These are phyloP conservation scores for Microtus montanus DNA, from an alignment of 2,113 vertebrate species.

Conservation along the genomic window DNA sequence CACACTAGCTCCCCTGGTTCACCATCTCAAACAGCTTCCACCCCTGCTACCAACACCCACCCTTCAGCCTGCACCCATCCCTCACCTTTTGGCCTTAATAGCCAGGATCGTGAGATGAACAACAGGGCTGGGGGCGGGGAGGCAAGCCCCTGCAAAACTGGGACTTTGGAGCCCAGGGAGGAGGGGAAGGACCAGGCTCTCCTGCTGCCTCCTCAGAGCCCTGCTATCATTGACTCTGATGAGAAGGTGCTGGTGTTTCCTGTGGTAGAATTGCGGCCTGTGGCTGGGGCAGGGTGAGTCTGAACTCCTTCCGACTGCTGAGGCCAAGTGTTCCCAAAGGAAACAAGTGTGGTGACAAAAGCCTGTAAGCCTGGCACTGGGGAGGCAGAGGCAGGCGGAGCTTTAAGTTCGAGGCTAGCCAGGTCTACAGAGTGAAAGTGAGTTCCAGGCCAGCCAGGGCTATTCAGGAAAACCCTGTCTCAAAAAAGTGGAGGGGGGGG, in stretches of 20 bases:
- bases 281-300: slow-evolving; percentile 92
- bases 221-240: slow-evolving; percentile 86
- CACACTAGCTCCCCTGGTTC: slow-evolving; percentile 61
- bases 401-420: neutral
- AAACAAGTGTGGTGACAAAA: neutral
- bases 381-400: neutral
- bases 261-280: slow-evolving; percentile 90
- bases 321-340: slow-evolving; percentile 57
- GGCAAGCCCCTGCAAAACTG: slow-evolving; percentile 65
- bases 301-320: slow-evolving; percentile 85
- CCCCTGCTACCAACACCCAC: slow-evolving; percentile 83
- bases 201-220: slow-evolving; percentile 63
- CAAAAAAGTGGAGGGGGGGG: fast-evolving
- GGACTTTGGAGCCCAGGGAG: slow-evolving; percentile 66
- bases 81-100: slow-evolving; percentile 88
- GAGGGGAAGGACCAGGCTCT: slow-evolving; percentile 63
- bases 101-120: slow-evolving; percentile 86
- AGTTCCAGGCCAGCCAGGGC: neutral
- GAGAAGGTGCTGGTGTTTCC: slow-evolving; percentile 90
- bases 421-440: neutral
- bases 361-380: too few species aligned
- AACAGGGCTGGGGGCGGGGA: neutral
- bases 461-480: neutral
- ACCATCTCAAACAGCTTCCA: slow-evolving; percentile 65
- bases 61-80: slow-evolving; percentile 85